Conservation (phyloP, 2,797 vertebrate species). For the Falco cherrug region DNA sequence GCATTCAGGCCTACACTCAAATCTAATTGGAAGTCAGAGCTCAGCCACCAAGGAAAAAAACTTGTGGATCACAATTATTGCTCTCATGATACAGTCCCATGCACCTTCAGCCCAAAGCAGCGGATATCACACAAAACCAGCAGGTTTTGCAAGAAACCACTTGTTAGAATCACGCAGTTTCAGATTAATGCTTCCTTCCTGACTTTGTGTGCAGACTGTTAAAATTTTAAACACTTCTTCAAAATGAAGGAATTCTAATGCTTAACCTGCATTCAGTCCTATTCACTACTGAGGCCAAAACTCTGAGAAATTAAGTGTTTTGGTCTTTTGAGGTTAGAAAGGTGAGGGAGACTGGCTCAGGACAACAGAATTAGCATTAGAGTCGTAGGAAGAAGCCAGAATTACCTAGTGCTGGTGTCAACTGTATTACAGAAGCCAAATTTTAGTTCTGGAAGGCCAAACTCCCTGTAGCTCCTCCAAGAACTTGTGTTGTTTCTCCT, state of each 20-base stretch:
- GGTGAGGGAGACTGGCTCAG: background rate
- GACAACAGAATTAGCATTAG: background rate
- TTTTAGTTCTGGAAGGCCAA: background rate
- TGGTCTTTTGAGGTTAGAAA: background rate
- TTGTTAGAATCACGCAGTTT: background rate
- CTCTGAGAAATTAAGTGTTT: background rate
- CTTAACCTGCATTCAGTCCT: background rate
- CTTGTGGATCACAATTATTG: background rate
- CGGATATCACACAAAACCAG: background rate
- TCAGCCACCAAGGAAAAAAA: background rate
- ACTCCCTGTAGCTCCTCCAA: background rate
- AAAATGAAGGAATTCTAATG: background rate
- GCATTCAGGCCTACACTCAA: background rate
- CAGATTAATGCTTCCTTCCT: background rate
- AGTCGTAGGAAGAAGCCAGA: background rate
- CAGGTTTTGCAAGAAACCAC: background rate
- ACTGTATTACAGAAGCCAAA: fast-evolving
- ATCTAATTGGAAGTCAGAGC: background rate
- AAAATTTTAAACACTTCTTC: background rate
- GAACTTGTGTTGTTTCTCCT: background rate
- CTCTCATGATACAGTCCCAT: fast-evolving
- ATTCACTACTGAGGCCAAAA: background rate
- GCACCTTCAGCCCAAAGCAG: background rate
- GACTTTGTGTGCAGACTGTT: background rate
- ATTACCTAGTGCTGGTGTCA: fast-evolving